Percentiles rank a stretch among this genome's conserved stretches.
Conservation (phyloP, 1,140 invertebrate genomes). For the Paralvinella palmiformis region DNA sequence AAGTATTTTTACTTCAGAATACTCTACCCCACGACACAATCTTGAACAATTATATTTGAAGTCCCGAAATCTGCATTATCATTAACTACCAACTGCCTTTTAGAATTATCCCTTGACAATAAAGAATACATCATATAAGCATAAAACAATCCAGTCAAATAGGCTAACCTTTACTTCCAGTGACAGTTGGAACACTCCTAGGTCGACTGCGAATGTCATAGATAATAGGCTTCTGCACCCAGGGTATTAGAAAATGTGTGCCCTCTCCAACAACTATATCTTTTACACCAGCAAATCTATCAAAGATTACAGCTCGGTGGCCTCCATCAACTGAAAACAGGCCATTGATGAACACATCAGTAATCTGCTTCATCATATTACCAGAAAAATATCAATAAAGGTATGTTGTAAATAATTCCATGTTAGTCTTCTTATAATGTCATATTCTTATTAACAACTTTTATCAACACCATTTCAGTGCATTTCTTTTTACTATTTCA, state of each 20-base stretch:
- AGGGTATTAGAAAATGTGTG: conserved; percentile 98
- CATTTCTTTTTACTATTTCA: too few relatives aligned
- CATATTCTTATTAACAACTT: too few relatives aligned
- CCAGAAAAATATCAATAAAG: neutral
- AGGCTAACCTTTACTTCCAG: conserved; percentile 91
- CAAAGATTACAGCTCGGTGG: conserved; percentile 97
- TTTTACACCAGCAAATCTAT: conserved; percentile 94
- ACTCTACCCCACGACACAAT: neutral
- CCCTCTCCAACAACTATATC: conserved; percentile 90
- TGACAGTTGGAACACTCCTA: conserved; percentile 92
- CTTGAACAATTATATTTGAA: neutral
- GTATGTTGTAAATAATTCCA: neutral
- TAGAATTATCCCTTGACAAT: too few relatives aligned
- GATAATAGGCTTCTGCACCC: conserved; percentile 95
- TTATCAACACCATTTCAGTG: too few relatives aligned
- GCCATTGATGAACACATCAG: neutral
- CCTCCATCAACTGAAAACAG: conserved; percentile 91
- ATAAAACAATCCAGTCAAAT: too few relatives aligned
- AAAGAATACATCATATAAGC: too few relatives aligned
- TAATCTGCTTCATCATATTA: neutral
- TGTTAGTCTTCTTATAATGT: neutral
- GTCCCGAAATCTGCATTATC: too few relatives aligned
- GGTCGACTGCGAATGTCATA: conserved; percentile 96
- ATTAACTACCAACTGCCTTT: too few relatives aligned
- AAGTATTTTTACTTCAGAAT: too few relatives aligned